Percentiles rank a stretch among this genome's conserved stretches.
Conservation (phyloP, 2,888 invertebrate species). For the Furcula furcula region DNA sequence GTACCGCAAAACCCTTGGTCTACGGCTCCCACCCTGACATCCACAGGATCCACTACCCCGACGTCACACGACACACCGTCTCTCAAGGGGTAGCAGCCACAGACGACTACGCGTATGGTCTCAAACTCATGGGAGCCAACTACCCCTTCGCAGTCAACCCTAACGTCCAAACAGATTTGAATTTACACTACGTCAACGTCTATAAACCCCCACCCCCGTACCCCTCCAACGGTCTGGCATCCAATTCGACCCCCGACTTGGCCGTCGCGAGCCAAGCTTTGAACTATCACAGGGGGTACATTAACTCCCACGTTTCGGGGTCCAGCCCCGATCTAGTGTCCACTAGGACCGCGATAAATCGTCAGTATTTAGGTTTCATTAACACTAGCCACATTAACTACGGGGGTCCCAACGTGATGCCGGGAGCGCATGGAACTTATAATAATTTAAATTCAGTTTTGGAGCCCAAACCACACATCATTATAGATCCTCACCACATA, state of each 20-base stretch:
- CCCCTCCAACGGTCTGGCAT: conserved; percentile 88
- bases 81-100: conserved; percentile 44
- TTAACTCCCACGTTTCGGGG: conserved; percentile 84
- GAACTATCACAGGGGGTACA: conserved; percentile 69
- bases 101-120: conserved; percentile 61
- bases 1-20: conserved; percentile 57
- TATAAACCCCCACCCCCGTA: conserved; percentile 94
- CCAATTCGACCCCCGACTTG: conserved; percentile 92
- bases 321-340: conserved; percentile 91
- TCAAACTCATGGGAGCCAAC: conserved; percentile 55
- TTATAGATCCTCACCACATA: conserved; percentile 80
- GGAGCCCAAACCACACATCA: conserved; percentile 75
- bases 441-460: conserved; percentile 86
- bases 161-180: conserved; percentile 64
- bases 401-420: conserved; percentile 50
- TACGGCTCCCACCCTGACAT: conserved; percentile 83
- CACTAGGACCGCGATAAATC: conserved; percentile 83
- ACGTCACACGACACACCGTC: conserved; percentile 82
- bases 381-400: conserved; percentile 62
- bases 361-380: conserved; percentile 67
- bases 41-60: conserved; percentile 84
- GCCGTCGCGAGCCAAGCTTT: conserved; percentile 86
- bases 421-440: conserved; percentile 85
- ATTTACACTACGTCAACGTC: conserved; percentile 83
- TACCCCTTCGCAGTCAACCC: conserved; percentile 70